Conservation (phyloP, 2,113 vertebrate species). For the Saiga tatarica region DNA sequence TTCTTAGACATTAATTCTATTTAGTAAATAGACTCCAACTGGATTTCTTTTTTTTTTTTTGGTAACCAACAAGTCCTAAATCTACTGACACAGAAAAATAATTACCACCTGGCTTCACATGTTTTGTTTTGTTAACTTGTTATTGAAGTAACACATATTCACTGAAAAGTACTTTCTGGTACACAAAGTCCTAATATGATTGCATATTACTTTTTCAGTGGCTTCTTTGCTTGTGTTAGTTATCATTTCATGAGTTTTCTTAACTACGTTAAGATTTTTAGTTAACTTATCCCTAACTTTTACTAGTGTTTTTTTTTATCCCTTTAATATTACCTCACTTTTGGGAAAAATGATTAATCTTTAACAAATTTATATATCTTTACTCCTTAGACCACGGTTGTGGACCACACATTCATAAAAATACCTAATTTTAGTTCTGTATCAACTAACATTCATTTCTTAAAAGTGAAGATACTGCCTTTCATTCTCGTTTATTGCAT, state of each 20-base stretch:
- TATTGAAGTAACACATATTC: neutral
- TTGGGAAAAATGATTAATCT: neutral
- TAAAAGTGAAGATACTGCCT: neutral
- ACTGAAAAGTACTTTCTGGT: neutral
- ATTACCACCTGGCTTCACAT: neutral
- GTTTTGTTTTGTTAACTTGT: neutral
- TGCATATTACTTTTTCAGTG: neutral
- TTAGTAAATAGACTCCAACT: neutral
- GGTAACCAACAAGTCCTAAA: neutral
- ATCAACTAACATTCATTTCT: neutral
- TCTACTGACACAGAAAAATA: neutral
- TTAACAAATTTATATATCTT: neutral
- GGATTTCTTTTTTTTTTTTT: neutral
- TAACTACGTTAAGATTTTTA: neutral
- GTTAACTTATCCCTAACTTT: slow-evolving; percentile 3
- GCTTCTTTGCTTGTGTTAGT: neutral
- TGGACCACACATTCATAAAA: neutral
- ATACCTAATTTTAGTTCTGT: neutral
- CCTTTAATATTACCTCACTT: neutral
- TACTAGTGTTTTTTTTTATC: neutral
- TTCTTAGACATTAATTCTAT: neutral
- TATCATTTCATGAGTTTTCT: neutral
- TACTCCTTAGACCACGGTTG: neutral
- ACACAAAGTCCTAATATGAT: neutral
- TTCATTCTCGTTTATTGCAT: neutral